Evolutionary conservation across 2,113 vertebrate species (phyloP).

Genomic region (Oncorhynchus tshawytscha): DNA sequence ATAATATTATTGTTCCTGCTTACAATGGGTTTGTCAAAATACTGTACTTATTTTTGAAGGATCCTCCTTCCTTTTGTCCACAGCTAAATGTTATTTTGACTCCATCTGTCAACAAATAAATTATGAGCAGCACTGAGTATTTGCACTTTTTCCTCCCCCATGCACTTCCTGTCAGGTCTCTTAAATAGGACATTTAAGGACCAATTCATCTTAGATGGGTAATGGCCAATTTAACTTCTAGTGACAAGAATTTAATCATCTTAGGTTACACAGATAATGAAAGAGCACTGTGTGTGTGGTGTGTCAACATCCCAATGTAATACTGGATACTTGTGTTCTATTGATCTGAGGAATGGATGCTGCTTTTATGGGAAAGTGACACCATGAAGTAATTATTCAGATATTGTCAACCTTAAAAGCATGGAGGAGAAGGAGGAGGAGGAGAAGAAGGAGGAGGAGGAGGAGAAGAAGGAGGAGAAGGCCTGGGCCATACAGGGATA

Average conservation of each 20-base stretch:
- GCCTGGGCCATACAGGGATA: neutral
- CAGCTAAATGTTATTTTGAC: neutral
- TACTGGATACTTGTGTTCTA: slow-evolving; percentile 42
- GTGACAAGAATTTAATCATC: slow-evolving; percentile 64
- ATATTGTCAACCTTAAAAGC: slow-evolving; percentile 52
- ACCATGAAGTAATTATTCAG: slow-evolving; percentile 62
- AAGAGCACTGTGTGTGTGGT: slow-evolving; percentile 36
- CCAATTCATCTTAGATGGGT: slow-evolving; percentile 54
- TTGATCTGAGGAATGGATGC: slow-evolving; percentile 52
- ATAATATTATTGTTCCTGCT: no score
- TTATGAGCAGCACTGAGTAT: neutral
- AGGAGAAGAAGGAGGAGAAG: neutral
- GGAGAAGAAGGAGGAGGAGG: no score
- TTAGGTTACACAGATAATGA: slow-evolving; percentile 60
- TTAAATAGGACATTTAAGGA: slow-evolving; percentile 37
- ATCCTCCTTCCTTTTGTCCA: neutral
- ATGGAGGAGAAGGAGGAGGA: neutral
- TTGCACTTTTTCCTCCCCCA: neutral
- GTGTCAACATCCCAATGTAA: slow-evolving; percentile 51
- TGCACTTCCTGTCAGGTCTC: slow-evolving; percentile 35
- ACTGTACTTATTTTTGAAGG: neutral
- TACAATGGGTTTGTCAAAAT: no score
- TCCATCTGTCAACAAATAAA: neutral
- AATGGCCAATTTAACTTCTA: slow-evolving; percentile 56
- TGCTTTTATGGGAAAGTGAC: slow-evolving; percentile 64